Evolutionary conservation across 2,113 vertebrate genomes (phyloP).

Genomic region (Neogobius melanostomus): DNA sequence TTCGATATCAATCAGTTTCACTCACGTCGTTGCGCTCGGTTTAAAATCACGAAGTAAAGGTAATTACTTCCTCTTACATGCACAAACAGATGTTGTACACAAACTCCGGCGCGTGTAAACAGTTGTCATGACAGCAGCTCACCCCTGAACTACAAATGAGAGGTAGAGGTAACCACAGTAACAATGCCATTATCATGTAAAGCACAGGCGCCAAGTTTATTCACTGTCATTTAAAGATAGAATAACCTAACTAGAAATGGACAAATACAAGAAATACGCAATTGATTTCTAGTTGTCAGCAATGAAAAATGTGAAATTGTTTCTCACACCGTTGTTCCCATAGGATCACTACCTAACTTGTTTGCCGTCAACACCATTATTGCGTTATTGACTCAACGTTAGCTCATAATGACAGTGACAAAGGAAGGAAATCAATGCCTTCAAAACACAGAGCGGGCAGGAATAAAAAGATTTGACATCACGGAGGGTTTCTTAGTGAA

Average conservation of each 20-base stretch:
- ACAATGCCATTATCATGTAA: constrained; percentile 61
- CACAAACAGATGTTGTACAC: constrained; percentile 29
- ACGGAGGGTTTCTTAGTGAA: constrained; percentile 33
- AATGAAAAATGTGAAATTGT: neutral
- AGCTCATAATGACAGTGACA: constrained; percentile 21
- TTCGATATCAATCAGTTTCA: constrained; percentile 3
- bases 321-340: neutral
- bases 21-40: constrained; percentile 7
- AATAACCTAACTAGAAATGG: neutral
- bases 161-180: constrained; percentile 59
- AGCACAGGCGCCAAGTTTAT: constrained; percentile 20
- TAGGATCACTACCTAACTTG: neutral
- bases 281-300: neutral
- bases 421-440: constrained; percentile 23
- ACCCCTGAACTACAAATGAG: constrained; percentile 60
- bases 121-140: constrained; percentile 74
- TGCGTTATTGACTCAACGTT: constrained; percentile 18
- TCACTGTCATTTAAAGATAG: neutral
- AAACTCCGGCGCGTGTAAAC: constrained; percentile 46
- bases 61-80: constrained; percentile 43
- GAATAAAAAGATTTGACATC: constrained; percentile 4
- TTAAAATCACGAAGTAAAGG: constrained; percentile 8
- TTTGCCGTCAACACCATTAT: constrained; percentile 20
- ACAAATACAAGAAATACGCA: neutral
- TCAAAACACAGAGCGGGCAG: constrained; percentile 6